Conservation (phyloP, 2,888 invertebrate genomes). For the Thymelicus acteon region DNA sequence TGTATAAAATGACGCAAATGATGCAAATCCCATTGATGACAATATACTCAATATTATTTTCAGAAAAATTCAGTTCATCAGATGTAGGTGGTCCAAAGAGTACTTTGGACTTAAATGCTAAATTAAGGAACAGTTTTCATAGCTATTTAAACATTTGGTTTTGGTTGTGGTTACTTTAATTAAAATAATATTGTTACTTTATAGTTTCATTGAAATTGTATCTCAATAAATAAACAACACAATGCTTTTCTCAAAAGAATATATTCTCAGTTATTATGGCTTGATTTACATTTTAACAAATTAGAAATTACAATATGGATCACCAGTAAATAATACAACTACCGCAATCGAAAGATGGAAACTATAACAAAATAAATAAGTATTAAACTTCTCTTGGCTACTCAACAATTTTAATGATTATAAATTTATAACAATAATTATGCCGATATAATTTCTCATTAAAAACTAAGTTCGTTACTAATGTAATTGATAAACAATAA, state of each 20-base stretch:
- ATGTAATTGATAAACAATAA: constrained; percentile 67
- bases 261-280: constrained; percentile 85
- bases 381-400: constrained; percentile 79
- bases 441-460: constrained; percentile 69
- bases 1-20: background rate
- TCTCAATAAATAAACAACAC: constrained; percentile 50
- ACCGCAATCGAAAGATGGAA: constrained; percentile 75
- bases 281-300: constrained; percentile 84
- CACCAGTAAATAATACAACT: constrained; percentile 81
- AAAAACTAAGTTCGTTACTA: constrained; percentile 62
- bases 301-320: constrained; percentile 82
- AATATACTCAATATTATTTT: too few relatives aligned
- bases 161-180: background rate
- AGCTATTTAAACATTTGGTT: too few relatives aligned
- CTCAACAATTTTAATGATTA: constrained; percentile 79
- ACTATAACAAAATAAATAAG: constrained; percentile 80
- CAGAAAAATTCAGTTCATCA: too few relatives aligned
- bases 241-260: constrained; percentile 72
- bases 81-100: too few relatives aligned
- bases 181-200: constrained; percentile 4
- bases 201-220: too few relatives aligned
- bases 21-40: background rate
- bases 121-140: background rate
- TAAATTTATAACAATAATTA: constrained; percentile 82
- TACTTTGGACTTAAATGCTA: background rate